These are phyloP conservation scores for Nemoura dubitans DNA, from an alignment of 2,888 invertebrate genomes.

Conservation along the genomic window DNA sequence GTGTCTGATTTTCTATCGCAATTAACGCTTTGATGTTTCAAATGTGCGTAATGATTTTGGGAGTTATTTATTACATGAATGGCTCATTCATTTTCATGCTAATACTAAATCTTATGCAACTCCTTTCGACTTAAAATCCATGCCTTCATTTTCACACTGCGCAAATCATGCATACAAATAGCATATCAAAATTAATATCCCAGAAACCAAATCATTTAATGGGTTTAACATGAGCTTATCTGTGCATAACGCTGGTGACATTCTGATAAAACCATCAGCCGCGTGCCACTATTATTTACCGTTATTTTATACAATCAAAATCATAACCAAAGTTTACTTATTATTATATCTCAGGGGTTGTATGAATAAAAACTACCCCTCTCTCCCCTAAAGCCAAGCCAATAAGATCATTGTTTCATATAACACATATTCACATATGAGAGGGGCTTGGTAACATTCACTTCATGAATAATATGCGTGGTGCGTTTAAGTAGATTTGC, in stretches of 20 bases:
- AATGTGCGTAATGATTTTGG: too few species aligned
- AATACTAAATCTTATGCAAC: too few species aligned
- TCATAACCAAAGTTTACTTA: conserved; percentile 34
- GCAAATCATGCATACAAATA: background rate
- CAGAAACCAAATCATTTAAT: conserved; percentile 2
- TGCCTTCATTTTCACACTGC: too few species aligned
- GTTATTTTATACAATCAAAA: conserved; percentile 30
- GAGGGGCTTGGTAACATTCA: background rate
- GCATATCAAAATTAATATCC: conserved; percentile 14
- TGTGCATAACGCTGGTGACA: background rate
- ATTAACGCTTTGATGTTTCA: too few species aligned
- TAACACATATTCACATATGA: conserved; percentile 24
- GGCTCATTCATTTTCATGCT: too few species aligned
- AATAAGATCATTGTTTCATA: conserved; percentile 33
- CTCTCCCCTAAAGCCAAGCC: conserved; percentile 24
- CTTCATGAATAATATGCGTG: conserved; percentile 24
- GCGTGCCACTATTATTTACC: conserved; percentile 8
- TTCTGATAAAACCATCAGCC: background rate
- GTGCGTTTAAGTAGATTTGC: conserved; percentile 10
- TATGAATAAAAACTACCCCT: conserved; percentile 21
- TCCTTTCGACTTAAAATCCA: too few species aligned
- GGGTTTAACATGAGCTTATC: background rate
- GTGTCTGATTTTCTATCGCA: too few species aligned
- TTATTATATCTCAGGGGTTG: conserved; percentile 18
- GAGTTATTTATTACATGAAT: too few species aligned